A percentile compares a stretch with the other conserved stretches of the same genome.
Evolutionary conservation across 2,888 invertebrate genomes (phyloP).

Genomic region (Bugulina stolonifera): DNA sequence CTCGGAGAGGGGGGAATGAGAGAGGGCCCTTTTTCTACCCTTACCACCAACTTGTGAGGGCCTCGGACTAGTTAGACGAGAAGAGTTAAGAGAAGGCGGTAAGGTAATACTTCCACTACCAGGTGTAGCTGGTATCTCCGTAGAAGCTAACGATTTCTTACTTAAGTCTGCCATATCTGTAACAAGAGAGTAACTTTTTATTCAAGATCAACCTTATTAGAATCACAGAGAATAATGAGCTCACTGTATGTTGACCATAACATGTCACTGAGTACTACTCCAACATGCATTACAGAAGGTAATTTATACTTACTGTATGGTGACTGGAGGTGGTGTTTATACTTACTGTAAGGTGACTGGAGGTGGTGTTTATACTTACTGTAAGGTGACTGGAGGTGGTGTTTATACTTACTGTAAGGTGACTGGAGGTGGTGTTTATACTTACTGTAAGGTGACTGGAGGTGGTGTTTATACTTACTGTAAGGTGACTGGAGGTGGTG

Average conservation of each 20-base stretch:
- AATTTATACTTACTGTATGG: too few relatives aligned
- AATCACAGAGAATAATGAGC: too few relatives aligned
- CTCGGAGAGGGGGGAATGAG: slow-evolving; percentile 83
- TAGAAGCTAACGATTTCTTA: slow-evolving; percentile 39
- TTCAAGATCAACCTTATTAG: too few relatives aligned
- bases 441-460: background rate
- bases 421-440: background rate
- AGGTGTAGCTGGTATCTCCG: slow-evolving; percentile 61
- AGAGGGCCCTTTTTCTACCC: slow-evolving; percentile 81
- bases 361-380: background rate
- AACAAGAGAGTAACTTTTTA: background rate
- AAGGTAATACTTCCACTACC: slow-evolving; percentile 76
- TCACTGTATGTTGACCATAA: too few relatives aligned
- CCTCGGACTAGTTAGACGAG: slow-evolving; percentile 67
- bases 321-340: background rate
- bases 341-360: background rate
- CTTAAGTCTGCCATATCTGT: background rate
- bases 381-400: background rate
- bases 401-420: background rate
- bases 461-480: background rate
- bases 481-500: background rate
- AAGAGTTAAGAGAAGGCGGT: slow-evolving; percentile 75
- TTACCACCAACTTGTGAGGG: slow-evolving; percentile 48
- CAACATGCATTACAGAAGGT: too few relatives aligned
- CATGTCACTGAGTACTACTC: too few relatives aligned